phyloP scores from a whole-genome alignment of 2,888 invertebrate genomes.

The Ophion ellenae region DNA sequence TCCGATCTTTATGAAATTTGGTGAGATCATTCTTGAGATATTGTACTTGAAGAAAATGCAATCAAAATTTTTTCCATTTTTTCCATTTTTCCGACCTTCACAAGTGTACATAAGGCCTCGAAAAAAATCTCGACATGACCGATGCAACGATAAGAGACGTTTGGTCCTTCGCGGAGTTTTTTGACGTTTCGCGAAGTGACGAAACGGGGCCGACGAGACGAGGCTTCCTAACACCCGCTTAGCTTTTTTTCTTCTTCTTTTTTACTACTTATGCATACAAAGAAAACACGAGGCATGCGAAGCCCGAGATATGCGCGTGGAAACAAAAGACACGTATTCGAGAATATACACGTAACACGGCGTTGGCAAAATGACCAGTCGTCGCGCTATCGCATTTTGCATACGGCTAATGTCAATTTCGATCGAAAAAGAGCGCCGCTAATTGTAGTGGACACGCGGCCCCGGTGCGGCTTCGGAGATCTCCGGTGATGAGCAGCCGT shows the following conservation, averaged over 20 bases:
- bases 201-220: not conserved
- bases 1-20: no score
- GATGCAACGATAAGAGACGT: not conserved
- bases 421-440: not conserved
- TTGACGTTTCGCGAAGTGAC: not conserved
- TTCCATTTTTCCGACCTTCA: no score
- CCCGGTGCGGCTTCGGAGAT: not conserved
- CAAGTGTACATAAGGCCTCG: no score
- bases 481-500: not conserved
- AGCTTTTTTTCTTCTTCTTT: not conserved
- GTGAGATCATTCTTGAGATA: no score
- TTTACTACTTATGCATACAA: not conserved
- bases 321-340: conserved; percentile 13
- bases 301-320: not conserved
- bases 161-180: not conserved
- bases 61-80: no score
- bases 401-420: not conserved
- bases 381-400: not conserved
- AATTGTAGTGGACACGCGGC: not conserved
- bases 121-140: not conserved
- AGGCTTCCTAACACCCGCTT: not conserved
- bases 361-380: not conserved
- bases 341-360: not conserved
- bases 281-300: not conserved
- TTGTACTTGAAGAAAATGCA: no score